These are phyloP conservation scores for Scaeva pyrastri DNA, from an alignment of 2,888 invertebrate species.

Conservation along the genomic window DNA sequence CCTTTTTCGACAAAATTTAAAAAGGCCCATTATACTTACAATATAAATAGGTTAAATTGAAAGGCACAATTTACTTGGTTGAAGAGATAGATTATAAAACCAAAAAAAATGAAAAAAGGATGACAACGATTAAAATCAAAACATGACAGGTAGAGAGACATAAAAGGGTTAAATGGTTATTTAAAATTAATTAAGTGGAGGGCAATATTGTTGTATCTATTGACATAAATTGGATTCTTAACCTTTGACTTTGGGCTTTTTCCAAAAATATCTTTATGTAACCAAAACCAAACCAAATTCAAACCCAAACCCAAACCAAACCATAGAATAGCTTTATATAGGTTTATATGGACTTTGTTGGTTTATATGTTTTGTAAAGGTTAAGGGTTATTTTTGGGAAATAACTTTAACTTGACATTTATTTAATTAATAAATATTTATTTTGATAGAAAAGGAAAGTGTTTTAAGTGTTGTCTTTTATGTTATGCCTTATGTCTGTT, in stretches of 20 bases:
- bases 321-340: too few species aligned
- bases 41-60: background rate
- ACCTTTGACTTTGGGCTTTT: conserved; percentile 4
- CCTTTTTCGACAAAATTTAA: background rate
- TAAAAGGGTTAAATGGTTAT: conserved; percentile 31
- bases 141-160: conserved; percentile 27
- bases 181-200: conserved; percentile 29
- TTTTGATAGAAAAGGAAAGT: too few species aligned
- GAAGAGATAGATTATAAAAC: background rate
- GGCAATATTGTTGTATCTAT: conserved; percentile 6
- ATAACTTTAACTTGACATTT: too few species aligned
- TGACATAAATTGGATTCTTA: conserved; percentile 23
- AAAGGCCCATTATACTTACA: background rate
- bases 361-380: too few species aligned
- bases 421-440: too few species aligned
- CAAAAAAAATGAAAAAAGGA: background rate
- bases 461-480: too few species aligned
- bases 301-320: too few species aligned
- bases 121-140: conserved; percentile 35
- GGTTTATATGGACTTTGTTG: too few species aligned
- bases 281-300: too few species aligned
- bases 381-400: too few species aligned
- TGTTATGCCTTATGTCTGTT: too few species aligned
- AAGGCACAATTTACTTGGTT: too few species aligned
- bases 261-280: background rate